Conservation (phyloP, 2,797 vertebrate genomes). For the Protosalanx chinensis region DNA sequence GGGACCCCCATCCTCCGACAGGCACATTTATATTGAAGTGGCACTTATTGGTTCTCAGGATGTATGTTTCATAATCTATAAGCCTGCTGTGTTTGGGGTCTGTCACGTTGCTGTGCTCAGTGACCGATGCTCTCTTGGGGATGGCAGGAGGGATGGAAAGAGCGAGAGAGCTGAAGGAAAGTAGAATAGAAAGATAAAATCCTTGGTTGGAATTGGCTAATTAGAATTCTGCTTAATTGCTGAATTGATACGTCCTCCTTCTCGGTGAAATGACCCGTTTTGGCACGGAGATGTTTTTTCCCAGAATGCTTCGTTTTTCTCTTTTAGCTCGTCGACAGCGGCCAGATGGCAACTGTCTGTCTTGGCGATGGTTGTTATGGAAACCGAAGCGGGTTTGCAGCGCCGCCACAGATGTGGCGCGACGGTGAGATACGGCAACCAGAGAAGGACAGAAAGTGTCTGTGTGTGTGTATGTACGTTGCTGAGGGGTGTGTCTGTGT, state of each 20-base stretch:
- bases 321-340: constrained; percentile 55
- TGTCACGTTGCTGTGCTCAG: too few relatives aligned
- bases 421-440: constrained; percentile 45
- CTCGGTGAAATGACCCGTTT: not conserved
- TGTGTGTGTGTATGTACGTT: too few relatives aligned
- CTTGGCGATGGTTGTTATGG: constrained; percentile 65
- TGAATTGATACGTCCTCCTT: constrained; percentile 8
- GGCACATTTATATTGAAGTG: not conserved
- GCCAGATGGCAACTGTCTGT: constrained; percentile 44
- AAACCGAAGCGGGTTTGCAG: constrained; percentile 48
- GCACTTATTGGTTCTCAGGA: too few relatives aligned
- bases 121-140: not conserved
- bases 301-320: constrained; percentile 32
- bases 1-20: not conserved
- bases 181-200: constrained; percentile 30
- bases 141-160: not conserved
- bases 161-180: constrained; percentile 32
- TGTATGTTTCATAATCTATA: too few relatives aligned
- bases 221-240: not conserved
- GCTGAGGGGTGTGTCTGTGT: too few relatives aligned
- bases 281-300: not conserved
- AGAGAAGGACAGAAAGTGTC: constrained; percentile 49
- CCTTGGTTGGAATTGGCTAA: not conserved
- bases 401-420: constrained; percentile 61
- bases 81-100: too few relatives aligned